A percentile compares a stretch with the other conserved stretches of the same genome.
These are phyloP conservation scores for Neofelis nebulosa DNA, from an alignment of 2,113 vertebrate species.

Conservation along the genomic window DNA sequence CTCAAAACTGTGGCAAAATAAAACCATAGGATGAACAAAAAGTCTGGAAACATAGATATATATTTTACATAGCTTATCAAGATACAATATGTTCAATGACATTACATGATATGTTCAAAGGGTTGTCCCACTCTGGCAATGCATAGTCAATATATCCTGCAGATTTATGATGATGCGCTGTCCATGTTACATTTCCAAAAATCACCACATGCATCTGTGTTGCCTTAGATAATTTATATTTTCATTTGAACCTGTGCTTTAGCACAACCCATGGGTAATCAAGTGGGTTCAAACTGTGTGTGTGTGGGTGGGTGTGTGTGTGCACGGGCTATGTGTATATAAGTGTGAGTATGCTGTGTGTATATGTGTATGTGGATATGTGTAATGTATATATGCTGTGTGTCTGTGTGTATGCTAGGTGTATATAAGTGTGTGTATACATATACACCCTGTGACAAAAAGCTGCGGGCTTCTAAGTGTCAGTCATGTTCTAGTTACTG, in stretches of 20 bases:
- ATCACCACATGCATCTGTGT: fast-evolving
- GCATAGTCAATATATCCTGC: not conserved
- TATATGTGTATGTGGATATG: not conserved
- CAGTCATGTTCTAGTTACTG: not conserved
- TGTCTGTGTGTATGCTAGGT: not conserved
- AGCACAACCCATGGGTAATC: not conserved
- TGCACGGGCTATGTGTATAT: not conserved
- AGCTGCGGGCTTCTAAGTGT: not conserved
- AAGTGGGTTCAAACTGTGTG: not conserved
- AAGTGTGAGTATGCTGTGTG: not conserved
- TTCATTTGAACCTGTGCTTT: not conserved
- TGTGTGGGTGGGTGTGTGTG: not conserved
- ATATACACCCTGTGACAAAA: not conserved
- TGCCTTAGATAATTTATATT: not conserved
- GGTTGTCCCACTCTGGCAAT: not conserved
- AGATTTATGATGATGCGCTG: not conserved
- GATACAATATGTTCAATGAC: not conserved
- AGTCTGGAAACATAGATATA: not conserved
- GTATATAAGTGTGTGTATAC: not conserved
- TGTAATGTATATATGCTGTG: not conserved
- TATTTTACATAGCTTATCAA: not conserved
- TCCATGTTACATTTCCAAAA: not conserved
- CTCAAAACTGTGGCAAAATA: not conserved
- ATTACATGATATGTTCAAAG: not conserved
- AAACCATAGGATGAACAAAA: not conserved